phyloP scores from a whole-genome alignment of 2,888 invertebrate genomes.

The Arenicola marina region DNA sequence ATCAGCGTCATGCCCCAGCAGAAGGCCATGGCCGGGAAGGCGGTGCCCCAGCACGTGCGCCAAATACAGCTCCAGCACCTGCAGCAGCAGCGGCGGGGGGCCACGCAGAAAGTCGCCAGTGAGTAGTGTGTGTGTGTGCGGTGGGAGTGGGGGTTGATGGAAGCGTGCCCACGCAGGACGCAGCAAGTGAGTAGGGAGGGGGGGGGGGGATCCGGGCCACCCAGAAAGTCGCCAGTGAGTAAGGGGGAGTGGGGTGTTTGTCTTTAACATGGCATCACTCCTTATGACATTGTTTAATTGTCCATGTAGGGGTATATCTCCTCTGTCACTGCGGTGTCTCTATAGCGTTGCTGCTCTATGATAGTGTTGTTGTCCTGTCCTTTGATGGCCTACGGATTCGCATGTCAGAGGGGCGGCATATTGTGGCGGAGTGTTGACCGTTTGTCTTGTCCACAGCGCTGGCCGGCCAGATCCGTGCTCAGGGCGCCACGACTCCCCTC shows the following conservation, averaged over 20 bases:
- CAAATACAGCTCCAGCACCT: constrained; percentile 37
- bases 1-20: constrained; percentile 63
- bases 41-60: constrained; percentile 34
- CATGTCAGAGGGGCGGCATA: neutral
- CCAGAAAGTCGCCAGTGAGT: constrained; percentile 48
- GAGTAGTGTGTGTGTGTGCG: no score
- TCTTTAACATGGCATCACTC: neutral
- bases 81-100: no score
- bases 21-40: constrained; percentile 4
- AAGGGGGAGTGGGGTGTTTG: neutral
- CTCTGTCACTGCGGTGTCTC: no score
- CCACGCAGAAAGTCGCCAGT: constrained; percentile 50
- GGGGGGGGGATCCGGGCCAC: no score
- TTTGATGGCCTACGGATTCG: neutral
- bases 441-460: neutral
- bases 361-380: neutral
- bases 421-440: neutral
- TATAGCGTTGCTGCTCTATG: no score
- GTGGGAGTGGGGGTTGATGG: no score
- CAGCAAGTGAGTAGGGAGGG: no score
- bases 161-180: no score
- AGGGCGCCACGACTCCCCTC: constrained; percentile 40
- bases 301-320: no score
- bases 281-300: no score
- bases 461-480: no score